Percentiles rank a stretch among this genome's conserved stretches.
These are phyloP conservation scores for Indri indri DNA, from an alignment of 2,113 vertebrate species.

Conservation along the genomic window DNA sequence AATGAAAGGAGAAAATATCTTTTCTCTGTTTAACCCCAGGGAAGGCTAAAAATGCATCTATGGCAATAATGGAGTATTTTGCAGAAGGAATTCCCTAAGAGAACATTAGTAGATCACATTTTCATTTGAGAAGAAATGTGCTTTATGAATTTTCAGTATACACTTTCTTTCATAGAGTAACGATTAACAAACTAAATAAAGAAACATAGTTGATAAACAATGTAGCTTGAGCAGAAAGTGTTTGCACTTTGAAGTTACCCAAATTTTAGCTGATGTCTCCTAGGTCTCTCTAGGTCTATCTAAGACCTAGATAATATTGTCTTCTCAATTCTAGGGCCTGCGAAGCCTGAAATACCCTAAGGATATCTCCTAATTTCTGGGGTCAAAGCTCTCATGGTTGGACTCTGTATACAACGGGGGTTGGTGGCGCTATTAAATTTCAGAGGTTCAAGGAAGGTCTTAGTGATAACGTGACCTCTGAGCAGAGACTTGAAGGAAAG, in stretches of 20 bases:
- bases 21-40: not conserved
- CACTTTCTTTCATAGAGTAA: not conserved
- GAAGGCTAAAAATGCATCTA: not conserved
- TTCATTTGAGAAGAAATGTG: constrained; percentile 1
- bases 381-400: not conserved
- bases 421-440: not conserved
- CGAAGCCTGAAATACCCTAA: not conserved
- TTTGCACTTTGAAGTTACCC: not conserved
- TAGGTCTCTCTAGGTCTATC: too few species aligned
- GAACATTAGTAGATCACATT: not conserved
- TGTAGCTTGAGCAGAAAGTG: not conserved
- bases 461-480: not conserved
- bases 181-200: not conserved
- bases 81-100: not conserved
- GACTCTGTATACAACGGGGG: not conserved
- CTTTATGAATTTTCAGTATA: constrained; percentile 21
- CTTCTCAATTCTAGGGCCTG: not conserved
- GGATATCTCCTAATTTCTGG: not conserved
- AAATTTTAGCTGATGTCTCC: not conserved
- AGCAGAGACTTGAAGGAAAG: not conserved
- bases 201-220: not conserved
- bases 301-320: not conserved
- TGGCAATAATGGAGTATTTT: not conserved
- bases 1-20: not conserved
- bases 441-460: not conserved